Evolutionary conservation across 2,113 vertebrate species (phyloP).

Genomic region (Podiceps cristatus): DNA sequence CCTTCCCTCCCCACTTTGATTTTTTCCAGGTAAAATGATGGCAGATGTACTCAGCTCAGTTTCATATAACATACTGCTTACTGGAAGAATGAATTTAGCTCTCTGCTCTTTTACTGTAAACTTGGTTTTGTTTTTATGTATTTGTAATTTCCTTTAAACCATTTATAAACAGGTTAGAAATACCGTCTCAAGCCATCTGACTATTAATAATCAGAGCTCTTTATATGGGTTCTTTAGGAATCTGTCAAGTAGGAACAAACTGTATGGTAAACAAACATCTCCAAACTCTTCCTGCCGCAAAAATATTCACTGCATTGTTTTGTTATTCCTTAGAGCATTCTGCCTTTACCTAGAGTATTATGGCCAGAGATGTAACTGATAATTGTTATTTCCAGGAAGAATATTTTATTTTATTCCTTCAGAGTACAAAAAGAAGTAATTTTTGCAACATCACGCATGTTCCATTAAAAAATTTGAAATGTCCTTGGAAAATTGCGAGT

Average conservation of each 20-base stretch:
- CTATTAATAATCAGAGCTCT: constrained; percentile 41
- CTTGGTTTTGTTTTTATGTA: background rate
- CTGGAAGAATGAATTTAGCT: constrained; percentile 17
- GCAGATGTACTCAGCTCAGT: background rate
- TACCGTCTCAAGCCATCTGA: background rate
- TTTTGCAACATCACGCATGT: background rate
- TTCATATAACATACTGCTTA: background rate
- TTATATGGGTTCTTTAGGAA: constrained; percentile 10
- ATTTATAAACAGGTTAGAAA: constrained; percentile 46
- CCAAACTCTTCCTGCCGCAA: constrained; percentile 31
- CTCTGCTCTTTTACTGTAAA: constrained; percentile 43
- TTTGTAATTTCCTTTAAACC: constrained; percentile 40
- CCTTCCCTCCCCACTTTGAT: background rate
- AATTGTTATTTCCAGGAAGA: constrained; percentile 19
- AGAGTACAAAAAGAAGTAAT: background rate
- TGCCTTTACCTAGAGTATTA: background rate
- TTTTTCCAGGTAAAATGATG: constrained; percentile 22
- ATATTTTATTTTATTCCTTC: background rate
- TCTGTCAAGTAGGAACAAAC: constrained; percentile 11
- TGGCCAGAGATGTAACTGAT: background rate
- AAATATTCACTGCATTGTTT: constrained; percentile 21
- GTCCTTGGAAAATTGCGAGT: background rate
- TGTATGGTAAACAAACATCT: constrained; percentile 43
- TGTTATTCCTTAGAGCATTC: constrained; percentile 24
- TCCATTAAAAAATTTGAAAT: background rate